Percentiles rank a stretch among this genome's conserved stretches.
Conservation (phyloP, 2,888 invertebrate genomes). For the Heteromyza rotundicornis region DNA sequence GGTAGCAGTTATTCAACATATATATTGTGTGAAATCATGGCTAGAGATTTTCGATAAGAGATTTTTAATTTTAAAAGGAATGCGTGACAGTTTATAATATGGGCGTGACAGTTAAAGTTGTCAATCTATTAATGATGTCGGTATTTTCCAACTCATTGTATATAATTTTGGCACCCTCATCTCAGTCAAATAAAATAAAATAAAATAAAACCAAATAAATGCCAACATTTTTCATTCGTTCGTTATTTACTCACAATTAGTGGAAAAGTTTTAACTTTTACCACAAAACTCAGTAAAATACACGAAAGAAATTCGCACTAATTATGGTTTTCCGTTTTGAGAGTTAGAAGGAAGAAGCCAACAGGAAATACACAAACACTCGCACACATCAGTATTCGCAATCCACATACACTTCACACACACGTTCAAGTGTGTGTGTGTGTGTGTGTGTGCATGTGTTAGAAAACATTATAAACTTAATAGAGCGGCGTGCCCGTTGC, state of each 20-base stretch:
- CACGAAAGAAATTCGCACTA: conserved; percentile 5
- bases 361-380: conserved; percentile 13
- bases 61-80: too few relatives aligned
- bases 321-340: not conserved
- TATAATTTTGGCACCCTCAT: too few relatives aligned
- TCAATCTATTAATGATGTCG: too few relatives aligned
- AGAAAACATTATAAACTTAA: not conserved
- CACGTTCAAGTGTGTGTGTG: not conserved
- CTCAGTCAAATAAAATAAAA: too few relatives aligned
- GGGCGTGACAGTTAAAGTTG: too few relatives aligned
- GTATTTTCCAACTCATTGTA: too few relatives aligned
- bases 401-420: not conserved
- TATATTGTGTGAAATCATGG: too few relatives aligned
- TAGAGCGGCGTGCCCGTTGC: not conserved
- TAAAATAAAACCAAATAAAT: not conserved
- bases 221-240: conserved; percentile 2
- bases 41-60: too few relatives aligned
- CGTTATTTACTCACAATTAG: conserved; percentile 5
- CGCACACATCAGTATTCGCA: conserved; percentile 1
- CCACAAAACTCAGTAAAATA: not conserved
- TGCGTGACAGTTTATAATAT: too few relatives aligned
- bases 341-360: not conserved
- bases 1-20: too few relatives aligned
- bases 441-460: too few relatives aligned
- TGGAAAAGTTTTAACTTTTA: not conserved